phyloP scores from a whole-genome alignment of 2,113 vertebrate species.

The Psilopsiagon aymara region DNA sequence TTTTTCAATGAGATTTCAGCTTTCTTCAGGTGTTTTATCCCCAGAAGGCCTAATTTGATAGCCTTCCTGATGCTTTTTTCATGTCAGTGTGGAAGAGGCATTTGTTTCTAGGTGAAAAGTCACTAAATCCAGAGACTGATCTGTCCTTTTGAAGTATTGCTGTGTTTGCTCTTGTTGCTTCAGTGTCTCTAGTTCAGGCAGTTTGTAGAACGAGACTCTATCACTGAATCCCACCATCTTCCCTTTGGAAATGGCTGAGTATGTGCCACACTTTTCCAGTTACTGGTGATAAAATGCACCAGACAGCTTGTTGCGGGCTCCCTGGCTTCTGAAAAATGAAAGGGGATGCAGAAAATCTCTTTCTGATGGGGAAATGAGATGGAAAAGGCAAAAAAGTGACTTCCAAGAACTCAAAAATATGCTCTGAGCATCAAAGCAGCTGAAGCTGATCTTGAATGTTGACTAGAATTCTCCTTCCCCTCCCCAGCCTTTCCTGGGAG shows the following conservation, averaged over 20 bases:
- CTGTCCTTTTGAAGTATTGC: not conserved
- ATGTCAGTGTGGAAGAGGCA: not conserved
- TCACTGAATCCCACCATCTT: not conserved
- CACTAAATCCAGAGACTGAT: not conserved
- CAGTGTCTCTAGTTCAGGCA: fast-evolving
- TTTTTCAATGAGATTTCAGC: not conserved
- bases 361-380: not conserved
- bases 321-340: not conserved
- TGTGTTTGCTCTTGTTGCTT: not conserved
- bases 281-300: not conserved
- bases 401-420: not conserved
- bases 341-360: not conserved
- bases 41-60: not conserved
- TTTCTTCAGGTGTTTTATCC: not conserved
- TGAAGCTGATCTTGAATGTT: not conserved
- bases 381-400: not conserved
- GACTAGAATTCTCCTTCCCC: not conserved
- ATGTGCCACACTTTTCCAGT: not conserved
- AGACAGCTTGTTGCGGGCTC: not conserved
- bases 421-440: not conserved
- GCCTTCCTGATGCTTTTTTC: not conserved
- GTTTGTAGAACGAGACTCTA: not conserved
- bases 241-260: not conserved
- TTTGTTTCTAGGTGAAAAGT: not conserved
- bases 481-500: not conserved